A percentile compares a stretch with the other conserved stretches of the same genome.
Evolutionary conservation across 2,888 invertebrate species (phyloP).

Genomic region (Drosophila peninsularis): DNA sequence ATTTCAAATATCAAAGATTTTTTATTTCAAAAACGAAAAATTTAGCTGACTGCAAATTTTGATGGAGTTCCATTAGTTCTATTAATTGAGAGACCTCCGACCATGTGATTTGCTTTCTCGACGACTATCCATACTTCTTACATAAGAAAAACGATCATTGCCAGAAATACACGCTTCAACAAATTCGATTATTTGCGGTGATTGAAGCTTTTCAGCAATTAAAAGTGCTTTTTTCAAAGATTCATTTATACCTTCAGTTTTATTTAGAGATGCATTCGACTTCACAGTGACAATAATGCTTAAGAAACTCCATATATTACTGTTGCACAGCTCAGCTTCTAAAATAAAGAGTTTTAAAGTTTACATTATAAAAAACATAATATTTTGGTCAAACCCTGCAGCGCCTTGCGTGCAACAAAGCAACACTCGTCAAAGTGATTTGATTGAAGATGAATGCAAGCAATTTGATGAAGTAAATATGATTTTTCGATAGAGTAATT

Average conservation of each 20-base stretch:
- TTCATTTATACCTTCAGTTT: conserved; percentile 73
- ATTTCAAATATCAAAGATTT: not conserved
- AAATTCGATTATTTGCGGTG: conserved; percentile 45
- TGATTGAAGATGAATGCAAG: conserved; percentile 67
- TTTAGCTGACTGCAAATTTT: not conserved
- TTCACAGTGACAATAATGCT: conserved; percentile 72
- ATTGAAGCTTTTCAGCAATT: conserved; percentile 55
- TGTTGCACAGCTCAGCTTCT: conserved; percentile 76
- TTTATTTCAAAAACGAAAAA: not conserved
- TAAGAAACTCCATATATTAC: conserved; percentile 74
- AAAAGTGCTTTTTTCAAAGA: conserved; percentile 56
- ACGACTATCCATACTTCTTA: conserved; percentile 32
- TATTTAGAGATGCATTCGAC: conserved; percentile 74
- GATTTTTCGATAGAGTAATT: conserved; percentile 78
- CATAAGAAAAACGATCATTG: conserved; percentile 62
- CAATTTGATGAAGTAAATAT: conserved; percentile 77
- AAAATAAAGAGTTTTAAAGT: not conserved
- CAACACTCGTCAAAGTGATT: conserved; percentile 78
- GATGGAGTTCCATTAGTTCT: not conserved
- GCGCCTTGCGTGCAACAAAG: conserved; percentile 70
- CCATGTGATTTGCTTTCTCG: conserved; percentile 30
- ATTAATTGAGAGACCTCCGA: conserved; percentile 3
- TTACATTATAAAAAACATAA: not conserved
- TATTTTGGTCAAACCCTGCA: conserved; percentile 38
- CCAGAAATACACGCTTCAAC: conserved; percentile 59